phyloP scores from a whole-genome alignment of 2,888 invertebrate genomes.

The Hybos culiciformis region DNA sequence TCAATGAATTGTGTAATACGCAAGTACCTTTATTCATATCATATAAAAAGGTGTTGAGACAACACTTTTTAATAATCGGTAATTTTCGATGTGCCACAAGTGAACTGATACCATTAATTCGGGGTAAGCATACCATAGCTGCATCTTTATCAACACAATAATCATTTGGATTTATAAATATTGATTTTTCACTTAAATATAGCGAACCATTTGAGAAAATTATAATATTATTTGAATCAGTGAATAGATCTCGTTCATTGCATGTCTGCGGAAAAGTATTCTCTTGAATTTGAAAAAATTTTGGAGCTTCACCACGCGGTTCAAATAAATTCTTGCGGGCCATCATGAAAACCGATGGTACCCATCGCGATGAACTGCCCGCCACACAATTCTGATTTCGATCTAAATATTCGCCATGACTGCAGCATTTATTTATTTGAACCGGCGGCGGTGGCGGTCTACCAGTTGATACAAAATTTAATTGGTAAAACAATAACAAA shows the following conservation, averaged over 20 bases:
- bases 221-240: slow-evolving; percentile 21
- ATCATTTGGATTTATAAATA: slow-evolving; percentile 39
- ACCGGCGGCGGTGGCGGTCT: slow-evolving; percentile 26
- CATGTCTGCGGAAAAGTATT: slow-evolving; percentile 32
- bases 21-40: slow-evolving; percentile 42
- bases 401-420: slow-evolving; percentile 37
- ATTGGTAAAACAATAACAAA: too few species aligned
- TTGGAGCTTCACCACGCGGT: slow-evolving; percentile 31
- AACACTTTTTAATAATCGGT: slow-evolving; percentile 49
- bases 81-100: slow-evolving; percentile 21
- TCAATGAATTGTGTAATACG: too few species aligned
- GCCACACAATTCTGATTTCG: slow-evolving; percentile 30
- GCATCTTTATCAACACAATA: slow-evolving; percentile 57
- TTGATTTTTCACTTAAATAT: slow-evolving; percentile 39
- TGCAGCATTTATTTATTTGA: slow-evolving; percentile 42
- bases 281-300: slow-evolving; percentile 35
- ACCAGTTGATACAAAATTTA: too few species aligned
- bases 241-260: slow-evolving; percentile 31
- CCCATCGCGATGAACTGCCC: slow-evolving; percentile 37
- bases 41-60: slow-evolving; percentile 49
- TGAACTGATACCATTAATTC: slow-evolving; percentile 23
- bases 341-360: slow-evolving; percentile 46
- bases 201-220: slow-evolving; percentile 54
- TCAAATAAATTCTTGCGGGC: slow-evolving; percentile 32
- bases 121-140: slow-evolving; percentile 46